Percentiles rank a stretch among this genome's conserved stretches.
phyloP scores from a whole-genome alignment of 2,113 vertebrate species.

The Ondatra zibethicus region DNA sequence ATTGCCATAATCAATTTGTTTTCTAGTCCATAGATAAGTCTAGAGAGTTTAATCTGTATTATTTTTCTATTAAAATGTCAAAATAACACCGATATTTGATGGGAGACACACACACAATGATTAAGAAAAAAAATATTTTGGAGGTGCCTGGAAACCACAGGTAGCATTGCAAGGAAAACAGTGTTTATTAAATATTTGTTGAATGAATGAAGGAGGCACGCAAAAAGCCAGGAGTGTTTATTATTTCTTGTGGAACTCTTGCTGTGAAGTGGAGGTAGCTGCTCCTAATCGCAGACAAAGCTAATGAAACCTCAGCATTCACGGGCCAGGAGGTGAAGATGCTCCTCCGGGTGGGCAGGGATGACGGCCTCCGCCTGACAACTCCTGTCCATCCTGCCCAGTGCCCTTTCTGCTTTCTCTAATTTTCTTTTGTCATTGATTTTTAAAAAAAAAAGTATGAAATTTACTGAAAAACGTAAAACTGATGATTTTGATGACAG shows the following conservation, averaged over 20 bases:
- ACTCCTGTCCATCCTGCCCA: slow-evolving; percentile 83
- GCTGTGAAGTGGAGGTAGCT: slow-evolving; percentile 91
- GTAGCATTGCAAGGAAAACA: slow-evolving; percentile 5
- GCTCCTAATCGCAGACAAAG: slow-evolving; percentile 85
- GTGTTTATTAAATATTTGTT: slow-evolving; percentile 53
- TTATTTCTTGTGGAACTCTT: slow-evolving; percentile 89
- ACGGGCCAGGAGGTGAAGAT: slow-evolving; percentile 88
- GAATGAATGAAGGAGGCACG: slow-evolving; percentile 75
- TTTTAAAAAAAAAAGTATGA: neutral
- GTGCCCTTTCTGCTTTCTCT: slow-evolving; percentile 85
- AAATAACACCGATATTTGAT: slow-evolving; percentile 42
- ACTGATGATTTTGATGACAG: slow-evolving; percentile 14
- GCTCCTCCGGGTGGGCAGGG: slow-evolving; percentile 84
- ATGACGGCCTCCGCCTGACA: slow-evolving; percentile 86
- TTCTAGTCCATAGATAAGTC: slow-evolving; percentile 36
- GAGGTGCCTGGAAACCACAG: slow-evolving; percentile 61
- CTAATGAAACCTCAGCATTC: slow-evolving; percentile 87
- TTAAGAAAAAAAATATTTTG: slow-evolving; percentile 80
- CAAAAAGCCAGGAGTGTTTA: slow-evolving; percentile 79
- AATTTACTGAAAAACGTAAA: slow-evolving; percentile 57
- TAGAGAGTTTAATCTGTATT: slow-evolving; percentile 47
- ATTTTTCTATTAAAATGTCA: slow-evolving; percentile 61
- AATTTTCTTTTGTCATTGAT: slow-evolving; percentile 6
- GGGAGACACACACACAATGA: slow-evolving; percentile 19
- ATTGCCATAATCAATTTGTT: slow-evolving; percentile 40